phyloP scores from a whole-genome alignment of 2,113 vertebrate genomes.

The Megaleporinus macrocephalus region DNA sequence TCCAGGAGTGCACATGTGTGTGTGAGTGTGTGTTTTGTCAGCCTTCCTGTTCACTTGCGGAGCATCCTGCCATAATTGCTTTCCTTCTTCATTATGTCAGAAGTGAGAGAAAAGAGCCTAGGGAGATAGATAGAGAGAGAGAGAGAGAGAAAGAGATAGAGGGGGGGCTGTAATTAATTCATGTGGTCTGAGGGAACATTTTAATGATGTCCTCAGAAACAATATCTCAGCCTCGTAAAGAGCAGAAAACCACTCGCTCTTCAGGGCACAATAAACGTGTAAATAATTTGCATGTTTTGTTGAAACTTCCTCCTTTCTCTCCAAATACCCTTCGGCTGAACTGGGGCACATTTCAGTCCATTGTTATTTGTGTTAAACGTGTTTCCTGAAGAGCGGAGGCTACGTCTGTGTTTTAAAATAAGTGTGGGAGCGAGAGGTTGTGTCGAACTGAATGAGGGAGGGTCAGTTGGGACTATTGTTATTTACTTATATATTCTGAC shows the following conservation, averaged over 20 bases:
- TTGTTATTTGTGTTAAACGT: constrained; percentile 1
- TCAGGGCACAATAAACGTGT: constrained; percentile 1
- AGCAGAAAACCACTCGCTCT: constrained; percentile 7
- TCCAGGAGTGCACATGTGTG: background rate
- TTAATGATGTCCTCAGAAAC: constrained; percentile 47
- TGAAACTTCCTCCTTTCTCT: background rate
- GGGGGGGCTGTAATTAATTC: constrained; percentile 50
- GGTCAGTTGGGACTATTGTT: background rate
- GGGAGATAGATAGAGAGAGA: constrained; percentile 24
- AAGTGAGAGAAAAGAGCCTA: constrained; percentile 47
- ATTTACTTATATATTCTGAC: background rate
- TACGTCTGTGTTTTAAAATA: background rate
- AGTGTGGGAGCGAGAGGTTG: background rate
- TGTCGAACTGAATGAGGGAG: background rate
- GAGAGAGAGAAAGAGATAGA: background rate
- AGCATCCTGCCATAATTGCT: constrained; percentile 31
- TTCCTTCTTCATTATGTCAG: constrained; percentile 42
- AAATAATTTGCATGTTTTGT: constrained; percentile 5
- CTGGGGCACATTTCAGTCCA: background rate
- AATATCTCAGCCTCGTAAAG: constrained; percentile 13
- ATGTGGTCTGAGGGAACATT: constrained; percentile 44
- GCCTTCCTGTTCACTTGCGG: constrained; percentile 11
- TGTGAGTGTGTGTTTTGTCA: background rate
- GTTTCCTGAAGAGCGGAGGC: background rate
- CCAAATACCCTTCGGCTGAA: background rate